Evolutionary conservation across 30 jellyfish, hydroid and myxozoan genomes (phyloP), one percentile per base, ranked within the genome.

Genomic region (Cassiopea andromeda): DNA sequence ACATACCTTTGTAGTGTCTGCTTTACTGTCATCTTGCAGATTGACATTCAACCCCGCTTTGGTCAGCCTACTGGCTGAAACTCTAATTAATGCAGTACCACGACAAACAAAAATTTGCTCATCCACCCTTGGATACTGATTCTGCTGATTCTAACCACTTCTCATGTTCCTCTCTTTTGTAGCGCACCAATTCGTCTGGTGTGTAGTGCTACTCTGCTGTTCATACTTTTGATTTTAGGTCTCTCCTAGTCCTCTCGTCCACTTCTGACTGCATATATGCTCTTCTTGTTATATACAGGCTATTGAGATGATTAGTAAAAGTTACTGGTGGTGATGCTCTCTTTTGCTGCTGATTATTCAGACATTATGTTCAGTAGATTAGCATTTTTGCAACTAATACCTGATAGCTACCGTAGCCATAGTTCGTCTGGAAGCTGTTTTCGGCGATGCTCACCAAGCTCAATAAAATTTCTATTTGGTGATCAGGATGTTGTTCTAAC

Each of bases 121-220:
- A 75, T 16, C 77, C 83, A 50, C 77, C 97, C 49, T 85, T 77
- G 44, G 92, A 88, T 58, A 85, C 81, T 44, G 85, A 92, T n/a
- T 69, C 69, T 13, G 89, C 94, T 79, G 96, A 96, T 46, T 96
- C 97, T 70, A 76, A 46, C 96, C 97, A 92, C 47, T 70, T 48
- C 9, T 80, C 78, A 75, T 59, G 48, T 60, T 85, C 72, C 68
- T 79, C 57, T 76, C 92, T 60, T 75, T 92, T 92, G 93, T 85
- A 91, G 73, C 75, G 85, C 1, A 92, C 97, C n/a, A 60, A 46
- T 6, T 91, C 92, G 50, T 91, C 97, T 27, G 46, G 69, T 57
- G 79, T 19, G 69, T 71, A 91, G 38, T 27, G 38, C 38, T 27
- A 27, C 38, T 27, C 38, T 27, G 38, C 38, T 16, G 50, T 48